A percentile compares a stretch with the other conserved stretches of the same genome.
Conservation (phyloP, 30 jellyfish, hydroid and myxozoan genomes). For the Pelagia noctiluca region DNA sequence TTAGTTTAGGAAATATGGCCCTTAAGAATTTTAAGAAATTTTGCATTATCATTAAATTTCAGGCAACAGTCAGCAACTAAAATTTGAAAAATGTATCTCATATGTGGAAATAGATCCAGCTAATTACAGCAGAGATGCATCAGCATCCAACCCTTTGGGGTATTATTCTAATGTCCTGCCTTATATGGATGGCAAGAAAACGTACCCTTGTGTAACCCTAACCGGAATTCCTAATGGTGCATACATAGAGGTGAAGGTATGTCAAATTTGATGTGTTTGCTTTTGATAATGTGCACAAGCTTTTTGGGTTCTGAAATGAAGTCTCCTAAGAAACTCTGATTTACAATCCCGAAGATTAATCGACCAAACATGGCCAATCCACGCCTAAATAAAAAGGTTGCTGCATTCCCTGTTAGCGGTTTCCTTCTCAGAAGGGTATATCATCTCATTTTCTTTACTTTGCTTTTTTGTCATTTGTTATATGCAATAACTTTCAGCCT, state of each 20-base stretch:
- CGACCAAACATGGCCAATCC: too few species aligned
- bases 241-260: constrained; percentile 68
- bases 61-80: constrained; percentile 48
- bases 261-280: neutral
- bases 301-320: too few species aligned
- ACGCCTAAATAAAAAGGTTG: too few species aligned
- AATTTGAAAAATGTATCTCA: constrained; percentile 39
- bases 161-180: constrained; percentile 45
- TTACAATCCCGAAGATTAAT: too few species aligned
- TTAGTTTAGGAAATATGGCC: too few species aligned
- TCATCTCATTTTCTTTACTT: too few species aligned
- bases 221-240: constrained; percentile 50
- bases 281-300: neutral
- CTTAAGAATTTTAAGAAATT: too few species aligned
- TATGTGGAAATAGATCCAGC: constrained; percentile 35
- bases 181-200: constrained; percentile 56
- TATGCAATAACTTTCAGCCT: too few species aligned
- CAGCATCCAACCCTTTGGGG: constrained; percentile 68
- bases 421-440: too few species aligned
- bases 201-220: constrained; percentile 61
- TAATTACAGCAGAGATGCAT: constrained; percentile 39
- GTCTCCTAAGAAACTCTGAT: too few species aligned
- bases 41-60: constrained; percentile 4
- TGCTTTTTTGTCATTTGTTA: too few species aligned
- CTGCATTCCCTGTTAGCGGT: too few species aligned